Percentiles rank a stretch among this genome's conserved stretches.
Evolutionary conservation across 35 echinoderm and acorn worm species (phyloP).

Genomic region (Holothuria glaberrima): DNA sequence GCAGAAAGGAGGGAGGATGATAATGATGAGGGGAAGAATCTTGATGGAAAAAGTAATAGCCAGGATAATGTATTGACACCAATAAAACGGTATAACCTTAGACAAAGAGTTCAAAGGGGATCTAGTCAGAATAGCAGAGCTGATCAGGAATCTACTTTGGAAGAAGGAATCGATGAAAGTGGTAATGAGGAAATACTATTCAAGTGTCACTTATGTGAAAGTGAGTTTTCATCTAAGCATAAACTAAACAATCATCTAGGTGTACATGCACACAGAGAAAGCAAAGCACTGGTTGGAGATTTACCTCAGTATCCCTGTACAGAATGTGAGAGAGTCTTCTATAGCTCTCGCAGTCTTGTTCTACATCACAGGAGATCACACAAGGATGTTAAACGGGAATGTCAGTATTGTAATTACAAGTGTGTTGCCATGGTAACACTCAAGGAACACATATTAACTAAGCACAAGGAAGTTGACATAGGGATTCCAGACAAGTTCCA

Average conservation of each 20-base stretch:
- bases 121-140: background rate
- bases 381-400: background rate
- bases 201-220: background rate
- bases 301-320: background rate
- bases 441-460: background rate
- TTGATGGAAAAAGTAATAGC: background rate
- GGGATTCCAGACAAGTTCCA: constrained; percentile 20
- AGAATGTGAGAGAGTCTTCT: background rate
- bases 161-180: background rate
- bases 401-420: background rate
- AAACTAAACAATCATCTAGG: background rate
- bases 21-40: background rate
- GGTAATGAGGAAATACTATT: background rate
- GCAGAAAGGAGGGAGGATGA: background rate
- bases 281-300: background rate
- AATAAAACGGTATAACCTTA: background rate
- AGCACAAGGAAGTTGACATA: background rate
- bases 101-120: background rate
- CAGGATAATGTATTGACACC: background rate
- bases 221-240: background rate
- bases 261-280: background rate
- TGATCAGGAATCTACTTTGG: background rate
- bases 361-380: background rate
- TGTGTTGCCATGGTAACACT: background rate
- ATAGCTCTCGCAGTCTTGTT: background rate